Conservation (phyloP, 1,140 invertebrate genomes). For the Parapsyche elsis region DNA sequence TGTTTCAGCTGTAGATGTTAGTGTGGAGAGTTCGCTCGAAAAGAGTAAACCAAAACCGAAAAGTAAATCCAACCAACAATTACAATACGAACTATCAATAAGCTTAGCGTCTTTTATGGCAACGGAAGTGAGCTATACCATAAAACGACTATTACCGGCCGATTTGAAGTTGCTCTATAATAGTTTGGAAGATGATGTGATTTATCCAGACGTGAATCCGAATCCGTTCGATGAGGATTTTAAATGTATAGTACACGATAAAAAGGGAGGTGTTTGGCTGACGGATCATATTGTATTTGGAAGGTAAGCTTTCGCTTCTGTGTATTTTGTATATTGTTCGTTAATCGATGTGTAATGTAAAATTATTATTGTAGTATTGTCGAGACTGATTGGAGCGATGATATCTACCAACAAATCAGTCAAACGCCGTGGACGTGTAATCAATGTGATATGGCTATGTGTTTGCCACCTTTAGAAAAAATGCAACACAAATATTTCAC, state of each 20-base stretch:
- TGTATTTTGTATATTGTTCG: not conserved
- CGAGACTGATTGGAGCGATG: conserved; percentile 72
- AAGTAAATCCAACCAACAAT: conserved; percentile 60
- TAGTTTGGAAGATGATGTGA: conserved; percentile 57
- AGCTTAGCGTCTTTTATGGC: conserved; percentile 84
- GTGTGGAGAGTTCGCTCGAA: conserved; percentile 49
- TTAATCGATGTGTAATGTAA: not conserved
- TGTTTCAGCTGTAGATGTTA: conserved; percentile 45
- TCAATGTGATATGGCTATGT: conserved; percentile 66
- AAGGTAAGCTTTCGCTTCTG: conserved; percentile 70
- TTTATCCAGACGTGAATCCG: conserved; percentile 61
- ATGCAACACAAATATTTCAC: conserved; percentile 66
- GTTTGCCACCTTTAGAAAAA: conserved; percentile 70
- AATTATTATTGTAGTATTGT: conserved; percentile 64
- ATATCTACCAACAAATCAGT: conserved; percentile 67
- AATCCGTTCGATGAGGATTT: conserved; percentile 81
- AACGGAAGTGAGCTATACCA: conserved; percentile 81
- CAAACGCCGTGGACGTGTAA: conserved; percentile 70
- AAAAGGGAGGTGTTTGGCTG: conserved; percentile 86
- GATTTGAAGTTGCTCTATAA: conserved; percentile 84
- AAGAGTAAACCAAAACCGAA: conserved; percentile 44
- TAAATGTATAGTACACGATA: conserved; percentile 69
- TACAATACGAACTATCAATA: conserved; percentile 71
- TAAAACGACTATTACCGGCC: conserved; percentile 85
- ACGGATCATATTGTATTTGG: conserved; percentile 87